phyloP scores from a whole-genome alignment of 2,797 vertebrate species.

The Iguana delicatissima region DNA sequence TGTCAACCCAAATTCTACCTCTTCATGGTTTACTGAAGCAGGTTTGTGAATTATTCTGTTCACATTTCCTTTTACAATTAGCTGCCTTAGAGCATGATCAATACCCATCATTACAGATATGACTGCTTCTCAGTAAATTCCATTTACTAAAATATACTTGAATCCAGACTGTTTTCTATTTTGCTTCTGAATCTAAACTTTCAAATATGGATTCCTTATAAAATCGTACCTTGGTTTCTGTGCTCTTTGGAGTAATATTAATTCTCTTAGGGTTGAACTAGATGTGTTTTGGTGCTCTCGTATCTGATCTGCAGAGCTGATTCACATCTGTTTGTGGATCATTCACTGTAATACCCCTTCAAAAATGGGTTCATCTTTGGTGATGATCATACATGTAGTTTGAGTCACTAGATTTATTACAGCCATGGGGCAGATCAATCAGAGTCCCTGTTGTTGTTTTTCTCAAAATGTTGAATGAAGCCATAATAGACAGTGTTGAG shows the following conservation, averaged over 20 bases:
- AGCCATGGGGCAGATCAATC: background rate
- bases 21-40: constrained; percentile 95
- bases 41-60: constrained; percentile 79
- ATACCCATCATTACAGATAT: background rate
- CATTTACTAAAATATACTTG: background rate
- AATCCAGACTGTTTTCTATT: background rate
- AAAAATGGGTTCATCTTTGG: background rate
- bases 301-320: background rate
- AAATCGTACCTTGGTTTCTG: background rate
- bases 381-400: background rate
- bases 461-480: background rate
- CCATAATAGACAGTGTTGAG: too few species aligned
- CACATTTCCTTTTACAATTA: constrained; percentile 44
- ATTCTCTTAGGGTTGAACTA: background rate
- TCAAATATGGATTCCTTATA: background rate
- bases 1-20: constrained; percentile 94
- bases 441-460: background rate
- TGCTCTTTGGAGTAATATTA: background rate
- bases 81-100: background rate
- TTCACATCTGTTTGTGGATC: background rate
- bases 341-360: background rate
- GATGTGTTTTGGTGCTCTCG: background rate
- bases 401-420: background rate
- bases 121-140: background rate
- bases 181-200: background rate